A percentile compares a stretch with the other conserved stretches of the same genome.
Conservation (phyloP, 2,797 vertebrate species). For the Tapirus indicus region DNA sequence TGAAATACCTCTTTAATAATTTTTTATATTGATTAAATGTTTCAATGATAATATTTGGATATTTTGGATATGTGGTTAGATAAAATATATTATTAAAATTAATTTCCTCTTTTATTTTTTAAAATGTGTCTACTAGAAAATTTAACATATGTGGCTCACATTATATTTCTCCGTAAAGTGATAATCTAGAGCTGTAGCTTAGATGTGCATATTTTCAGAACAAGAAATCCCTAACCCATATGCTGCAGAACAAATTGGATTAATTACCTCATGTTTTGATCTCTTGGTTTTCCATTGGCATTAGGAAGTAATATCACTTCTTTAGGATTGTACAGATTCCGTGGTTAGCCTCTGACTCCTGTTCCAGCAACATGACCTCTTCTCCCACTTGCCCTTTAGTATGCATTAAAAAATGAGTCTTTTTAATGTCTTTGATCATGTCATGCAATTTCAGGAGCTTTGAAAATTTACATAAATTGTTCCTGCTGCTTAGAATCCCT, state of each 20-base stretch:
- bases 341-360: background rate
- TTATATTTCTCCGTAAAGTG: background rate
- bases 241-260: background rate
- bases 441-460: background rate
- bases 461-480: background rate
- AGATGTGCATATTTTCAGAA: background rate
- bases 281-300: background rate
- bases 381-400: background rate
- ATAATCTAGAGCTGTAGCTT: background rate
- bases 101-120: background rate
- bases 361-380: background rate
- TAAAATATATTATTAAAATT: background rate
- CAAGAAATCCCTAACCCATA: background rate
- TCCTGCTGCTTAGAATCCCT: background rate
- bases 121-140: background rate
- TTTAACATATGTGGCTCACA: background rate
- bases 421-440: background rate
- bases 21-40: background rate
- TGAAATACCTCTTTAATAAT: background rate
- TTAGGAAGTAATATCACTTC: background rate
- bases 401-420: background rate
- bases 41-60: background rate
- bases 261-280: background rate
- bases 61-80: background rate
- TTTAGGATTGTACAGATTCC: background rate